These are phyloP conservation scores for Piscicola geometra DNA, from an alignment of 2,888 invertebrate genomes.

Conservation along the genomic window DNA sequence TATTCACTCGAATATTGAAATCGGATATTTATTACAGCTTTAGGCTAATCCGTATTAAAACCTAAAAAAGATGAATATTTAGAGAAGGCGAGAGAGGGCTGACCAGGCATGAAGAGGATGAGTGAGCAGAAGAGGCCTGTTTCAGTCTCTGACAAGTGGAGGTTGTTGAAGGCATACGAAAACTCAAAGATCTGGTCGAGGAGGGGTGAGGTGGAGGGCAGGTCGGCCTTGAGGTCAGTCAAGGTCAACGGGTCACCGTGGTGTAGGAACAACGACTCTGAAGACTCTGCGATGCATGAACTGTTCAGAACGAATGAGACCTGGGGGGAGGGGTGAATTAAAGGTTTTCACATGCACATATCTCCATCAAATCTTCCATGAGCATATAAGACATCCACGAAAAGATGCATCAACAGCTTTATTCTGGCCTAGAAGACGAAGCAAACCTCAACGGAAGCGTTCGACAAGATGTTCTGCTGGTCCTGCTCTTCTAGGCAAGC, in stretches of 20 bases:
- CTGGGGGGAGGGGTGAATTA: conserved; percentile 42
- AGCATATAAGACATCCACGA: not conserved
- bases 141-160: conserved; percentile 51
- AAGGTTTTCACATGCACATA: too few relatives aligned
- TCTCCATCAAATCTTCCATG: too few relatives aligned
- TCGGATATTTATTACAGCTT: too few relatives aligned
- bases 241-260: conserved; percentile 45
- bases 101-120: conserved; percentile 49
- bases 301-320: conserved; percentile 55
- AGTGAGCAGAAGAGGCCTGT: conserved; percentile 54
- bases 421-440: too few relatives aligned
- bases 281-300: conserved; percentile 52
- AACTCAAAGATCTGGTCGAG: conserved; percentile 54
- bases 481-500: not conserved
- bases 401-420: too few relatives aligned
- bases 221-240: conserved; percentile 53
- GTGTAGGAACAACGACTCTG: conserved; percentile 51
- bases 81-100: too few relatives aligned
- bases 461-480: not conserved
- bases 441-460: conserved; percentile 23
- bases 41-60: too few relatives aligned
- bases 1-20: too few relatives aligned
- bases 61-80: too few relatives aligned
- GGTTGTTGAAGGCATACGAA: conserved; percentile 52
- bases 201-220: conserved; percentile 53